phyloP scores from a whole-genome alignment of 2,797 vertebrate genomes.

The Pempheris klunzingeri region DNA sequence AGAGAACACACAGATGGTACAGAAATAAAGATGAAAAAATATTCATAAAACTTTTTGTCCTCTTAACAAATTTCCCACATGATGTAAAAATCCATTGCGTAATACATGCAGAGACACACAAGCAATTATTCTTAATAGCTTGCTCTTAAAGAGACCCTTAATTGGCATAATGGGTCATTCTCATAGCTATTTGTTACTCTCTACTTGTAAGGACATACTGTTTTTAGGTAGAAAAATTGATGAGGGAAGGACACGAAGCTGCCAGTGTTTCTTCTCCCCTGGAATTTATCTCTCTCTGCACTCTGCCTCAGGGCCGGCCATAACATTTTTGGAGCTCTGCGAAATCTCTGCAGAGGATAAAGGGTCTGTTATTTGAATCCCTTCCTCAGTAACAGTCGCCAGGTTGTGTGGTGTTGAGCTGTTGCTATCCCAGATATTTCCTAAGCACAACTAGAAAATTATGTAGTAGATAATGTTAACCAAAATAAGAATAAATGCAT shows the following conservation, averaged over 20 bases:
- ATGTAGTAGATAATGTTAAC: no score
- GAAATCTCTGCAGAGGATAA: no score
- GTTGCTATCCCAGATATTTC: no score
- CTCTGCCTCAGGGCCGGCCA: no score
- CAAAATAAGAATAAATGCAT: no score
- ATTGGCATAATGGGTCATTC: conserved; percentile 28
- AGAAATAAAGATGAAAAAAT: not conserved
- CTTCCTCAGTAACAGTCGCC: no score
- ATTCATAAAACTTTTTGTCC: not conserved
- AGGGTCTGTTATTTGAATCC: no score
- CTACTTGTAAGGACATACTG: conserved; percentile 1
- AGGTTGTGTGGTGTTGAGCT: no score
- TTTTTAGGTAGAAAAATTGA: conserved; percentile 29
- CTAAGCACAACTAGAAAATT: no score
- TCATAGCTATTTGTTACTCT: conserved; percentile 24
- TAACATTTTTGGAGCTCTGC: no score
- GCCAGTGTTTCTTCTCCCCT: conserved; percentile 26
- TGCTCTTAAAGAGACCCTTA: conserved; percentile 39
- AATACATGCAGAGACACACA: conserved; percentile 12
- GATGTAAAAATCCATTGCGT: conserved; percentile 15
- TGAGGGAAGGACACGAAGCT: conserved; percentile 9
- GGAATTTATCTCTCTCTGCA: conserved; percentile 37
- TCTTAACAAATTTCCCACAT: conserved; percentile 11
- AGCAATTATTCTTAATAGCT: conserved; percentile 38
- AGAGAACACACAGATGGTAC: not conserved